Conservation (phyloP, 2,797 vertebrate genomes). For the Euphonia xanthogaster region DNA sequence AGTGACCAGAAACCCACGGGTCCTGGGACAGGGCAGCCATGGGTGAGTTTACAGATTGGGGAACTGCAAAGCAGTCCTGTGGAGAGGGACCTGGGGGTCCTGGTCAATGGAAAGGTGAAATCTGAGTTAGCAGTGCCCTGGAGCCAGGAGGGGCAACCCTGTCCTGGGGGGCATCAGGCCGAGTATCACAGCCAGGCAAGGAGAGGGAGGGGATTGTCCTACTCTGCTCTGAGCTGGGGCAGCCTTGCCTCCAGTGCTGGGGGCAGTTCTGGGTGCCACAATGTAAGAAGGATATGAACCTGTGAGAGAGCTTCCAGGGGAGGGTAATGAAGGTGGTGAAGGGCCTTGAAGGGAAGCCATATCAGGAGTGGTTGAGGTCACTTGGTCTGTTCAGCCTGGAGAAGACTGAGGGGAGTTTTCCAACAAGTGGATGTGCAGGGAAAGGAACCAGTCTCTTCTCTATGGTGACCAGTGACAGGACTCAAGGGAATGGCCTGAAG, state of each 20-base stretch:
- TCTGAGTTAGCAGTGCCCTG: neutral
- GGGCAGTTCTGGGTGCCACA: neutral
- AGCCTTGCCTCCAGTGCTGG: accelerated
- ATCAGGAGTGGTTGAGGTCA: neutral
- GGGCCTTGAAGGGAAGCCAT: accelerated
- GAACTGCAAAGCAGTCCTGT: neutral
- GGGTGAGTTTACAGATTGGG: neutral
- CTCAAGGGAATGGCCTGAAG: accelerated
- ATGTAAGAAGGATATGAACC: neutral
- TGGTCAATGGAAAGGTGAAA: accelerated
- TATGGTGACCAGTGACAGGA: neutral
- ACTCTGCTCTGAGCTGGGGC: neutral
- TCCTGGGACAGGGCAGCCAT: neutral
- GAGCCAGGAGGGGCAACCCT: neutral
- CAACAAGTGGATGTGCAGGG: neutral
- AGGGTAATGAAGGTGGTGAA: neutral
- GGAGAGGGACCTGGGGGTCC: neutral
- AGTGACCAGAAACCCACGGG: neutral
- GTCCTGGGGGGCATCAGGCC: neutral
- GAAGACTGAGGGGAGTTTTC: neutral
- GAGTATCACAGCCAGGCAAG: accelerated
- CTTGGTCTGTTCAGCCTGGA: neutral
- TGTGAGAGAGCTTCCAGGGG: neutral
- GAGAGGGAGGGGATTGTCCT: neutral
- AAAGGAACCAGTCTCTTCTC: neutral